Conservation (phyloP, 2,113 vertebrate genomes). For the Leiothrix lutea region DNA sequence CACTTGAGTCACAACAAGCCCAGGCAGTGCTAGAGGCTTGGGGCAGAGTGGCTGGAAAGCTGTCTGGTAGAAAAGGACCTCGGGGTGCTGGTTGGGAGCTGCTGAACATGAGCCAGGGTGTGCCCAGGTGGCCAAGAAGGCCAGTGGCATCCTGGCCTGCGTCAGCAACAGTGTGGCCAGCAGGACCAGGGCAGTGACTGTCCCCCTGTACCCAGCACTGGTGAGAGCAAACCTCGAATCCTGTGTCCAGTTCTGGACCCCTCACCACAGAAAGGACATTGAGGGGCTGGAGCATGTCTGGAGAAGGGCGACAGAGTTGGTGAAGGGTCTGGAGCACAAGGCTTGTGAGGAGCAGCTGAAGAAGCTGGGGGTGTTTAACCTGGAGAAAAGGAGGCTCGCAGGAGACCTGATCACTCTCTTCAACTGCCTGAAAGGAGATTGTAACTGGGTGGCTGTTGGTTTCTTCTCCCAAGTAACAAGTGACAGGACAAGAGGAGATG, state of each 20-base stretch:
- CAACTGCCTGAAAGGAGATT: not conserved
- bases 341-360: not conserved
- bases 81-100: not conserved
- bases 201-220: accelerated
- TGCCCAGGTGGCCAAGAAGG: not conserved
- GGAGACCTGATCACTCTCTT: not conserved
- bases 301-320: not conserved
- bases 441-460: not conserved
- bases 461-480: not conserved
- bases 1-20: not conserved
- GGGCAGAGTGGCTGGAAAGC: not conserved
- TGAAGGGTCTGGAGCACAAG: not conserved
- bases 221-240: not conserved
- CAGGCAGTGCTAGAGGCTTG: accelerated
- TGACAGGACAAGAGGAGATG: not conserved
- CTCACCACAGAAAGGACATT: not conserved
- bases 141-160: not conserved
- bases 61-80: not conserved
- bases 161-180: not conserved
- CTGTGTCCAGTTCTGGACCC: not conserved
- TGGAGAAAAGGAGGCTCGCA: not conserved
- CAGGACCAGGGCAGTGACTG: not conserved
- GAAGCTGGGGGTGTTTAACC: not conserved
- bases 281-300: accelerated
- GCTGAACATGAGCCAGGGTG: not conserved